A percentile compares a stretch with the other conserved stretches of the same genome.
phyloP scores from a whole-genome alignment of 2,888 invertebrate genomes.

The Hoplodrina ambigua region DNA sequence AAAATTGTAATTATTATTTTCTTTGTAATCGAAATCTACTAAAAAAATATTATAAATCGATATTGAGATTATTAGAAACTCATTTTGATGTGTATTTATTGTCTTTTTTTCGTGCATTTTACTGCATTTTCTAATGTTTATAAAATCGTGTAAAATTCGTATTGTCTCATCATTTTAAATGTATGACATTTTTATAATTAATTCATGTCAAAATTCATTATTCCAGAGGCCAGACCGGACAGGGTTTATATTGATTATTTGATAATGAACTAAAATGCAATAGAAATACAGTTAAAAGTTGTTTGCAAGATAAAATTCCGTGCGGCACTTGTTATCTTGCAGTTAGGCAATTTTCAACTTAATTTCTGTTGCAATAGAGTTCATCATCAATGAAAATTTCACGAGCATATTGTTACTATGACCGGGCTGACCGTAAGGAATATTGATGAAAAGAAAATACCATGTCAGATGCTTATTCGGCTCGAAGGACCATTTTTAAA shows the following conservation, averaged over 20 bases:
- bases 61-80: slow-evolving; percentile 71
- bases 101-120: slow-evolving; percentile 54
- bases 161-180: slow-evolving; percentile 56
- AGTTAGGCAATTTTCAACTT: too few species aligned
- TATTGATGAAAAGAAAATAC: slow-evolving; percentile 3
- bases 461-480: slow-evolving; percentile 31
- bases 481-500: slow-evolving; percentile 54
- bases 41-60: slow-evolving; percentile 45
- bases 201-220: slow-evolving; percentile 29
- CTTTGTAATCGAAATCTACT: slow-evolving; percentile 56
- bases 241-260: too few species aligned
- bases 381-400: too few species aligned
- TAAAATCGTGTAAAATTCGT: slow-evolving; percentile 37
- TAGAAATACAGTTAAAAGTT: too few species aligned
- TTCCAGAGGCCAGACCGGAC: slow-evolving; percentile 1
- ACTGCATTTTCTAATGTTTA: slow-evolving; percentile 53
- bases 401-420: too few species aligned
- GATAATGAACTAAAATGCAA: too few species aligned
- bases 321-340: too few species aligned
- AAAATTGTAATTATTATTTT: slow-evolving; percentile 26
- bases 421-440: neutral
- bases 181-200: slow-evolving; percentile 54
- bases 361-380: too few species aligned
- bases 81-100: slow-evolving; percentile 64
- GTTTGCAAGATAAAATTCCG: too few species aligned